A percentile compares a stretch with the other conserved stretches of the same genome.
Evolutionary conservation across 1,140 invertebrate genomes (phyloP).

Genomic region (Ptiloglossa arizonensis): DNA sequence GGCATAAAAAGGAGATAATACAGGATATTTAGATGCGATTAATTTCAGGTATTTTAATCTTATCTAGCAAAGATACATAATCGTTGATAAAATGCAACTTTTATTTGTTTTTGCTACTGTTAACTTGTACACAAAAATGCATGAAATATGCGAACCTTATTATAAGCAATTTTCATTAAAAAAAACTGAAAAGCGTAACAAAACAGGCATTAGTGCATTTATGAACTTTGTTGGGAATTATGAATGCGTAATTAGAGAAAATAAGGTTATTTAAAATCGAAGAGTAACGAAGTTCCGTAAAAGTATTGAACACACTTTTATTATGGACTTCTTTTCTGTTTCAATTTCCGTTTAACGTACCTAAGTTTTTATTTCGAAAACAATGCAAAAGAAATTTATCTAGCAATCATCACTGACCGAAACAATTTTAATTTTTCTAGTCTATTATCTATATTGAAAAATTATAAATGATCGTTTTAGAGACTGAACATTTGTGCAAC

Average conservation of each 20-base stretch:
- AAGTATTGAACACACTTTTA: not conserved
- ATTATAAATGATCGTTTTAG: conserved; percentile 28
- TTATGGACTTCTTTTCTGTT: not conserved
- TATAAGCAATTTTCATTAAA: conserved; percentile 3
- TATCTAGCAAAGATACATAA: not conserved
- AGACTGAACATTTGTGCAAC: conserved; percentile 30
- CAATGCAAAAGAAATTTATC: not conserved
- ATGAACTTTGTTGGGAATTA: not conserved
- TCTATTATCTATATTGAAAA: conserved; percentile 9
- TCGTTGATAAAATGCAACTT: conserved; percentile 2
- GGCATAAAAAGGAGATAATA: not conserved
- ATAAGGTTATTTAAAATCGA: not conserved
- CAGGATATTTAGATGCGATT: conserved; percentile 2
- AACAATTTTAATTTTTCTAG: conserved; percentile 36
- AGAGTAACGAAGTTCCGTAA: not conserved
- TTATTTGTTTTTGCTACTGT: not conserved
- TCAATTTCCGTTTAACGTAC: not conserved
- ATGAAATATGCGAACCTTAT: not conserved
- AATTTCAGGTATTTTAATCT: not conserved
- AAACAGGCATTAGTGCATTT: not conserved
- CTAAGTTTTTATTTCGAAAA: not conserved
- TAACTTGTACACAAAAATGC: conserved; percentile 2
- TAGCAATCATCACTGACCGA: not conserved
- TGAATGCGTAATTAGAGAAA: not conserved
- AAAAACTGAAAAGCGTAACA: no score